Conservation (phyloP, 2,888 invertebrate species). For the Apamea monoglypha region DNA sequence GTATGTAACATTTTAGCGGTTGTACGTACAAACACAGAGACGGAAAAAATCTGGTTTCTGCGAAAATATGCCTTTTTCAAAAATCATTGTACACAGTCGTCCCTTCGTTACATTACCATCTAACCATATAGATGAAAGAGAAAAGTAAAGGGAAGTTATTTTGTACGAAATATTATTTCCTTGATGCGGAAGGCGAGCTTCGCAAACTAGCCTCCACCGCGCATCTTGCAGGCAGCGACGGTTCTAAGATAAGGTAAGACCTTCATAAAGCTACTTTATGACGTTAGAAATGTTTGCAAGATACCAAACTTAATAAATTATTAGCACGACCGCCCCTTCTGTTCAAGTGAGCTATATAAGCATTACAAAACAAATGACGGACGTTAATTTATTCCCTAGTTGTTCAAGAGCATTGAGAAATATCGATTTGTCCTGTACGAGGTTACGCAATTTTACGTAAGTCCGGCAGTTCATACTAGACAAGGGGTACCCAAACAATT, state of each 20-base stretch:
- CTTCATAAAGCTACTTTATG: conserved; percentile 42
- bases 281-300: conserved; percentile 45
- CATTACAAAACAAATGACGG: conserved; percentile 42
- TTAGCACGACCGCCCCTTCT: conserved; percentile 21
- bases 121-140: conserved; percentile 45
- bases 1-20: conserved; percentile 43
- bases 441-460: conserved; percentile 55
- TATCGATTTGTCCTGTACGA: conserved; percentile 51
- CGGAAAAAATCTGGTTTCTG: conserved; percentile 45
- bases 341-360: conserved; percentile 13
- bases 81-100: conserved; percentile 28
- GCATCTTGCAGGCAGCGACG: conserved; percentile 23
- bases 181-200: conserved; percentile 30
- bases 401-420: conserved; percentile 36
- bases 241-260: conserved; percentile 48
- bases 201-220: conserved; percentile 46
- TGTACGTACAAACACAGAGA: conserved; percentile 21
- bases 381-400: conserved; percentile 33
- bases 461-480: conserved; percentile 41
- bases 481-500: conserved; percentile 40
- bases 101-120: conserved; percentile 45
- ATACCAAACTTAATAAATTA: conserved; percentile 47
- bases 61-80: conserved; percentile 42
- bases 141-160: conserved; percentile 53
- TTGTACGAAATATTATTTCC: conserved; percentile 58